Percentiles rank a stretch among this genome's conserved stretches.
phyloP scores from a whole-genome alignment of 2,888 invertebrate species.

The Tridacna crocea region DNA sequence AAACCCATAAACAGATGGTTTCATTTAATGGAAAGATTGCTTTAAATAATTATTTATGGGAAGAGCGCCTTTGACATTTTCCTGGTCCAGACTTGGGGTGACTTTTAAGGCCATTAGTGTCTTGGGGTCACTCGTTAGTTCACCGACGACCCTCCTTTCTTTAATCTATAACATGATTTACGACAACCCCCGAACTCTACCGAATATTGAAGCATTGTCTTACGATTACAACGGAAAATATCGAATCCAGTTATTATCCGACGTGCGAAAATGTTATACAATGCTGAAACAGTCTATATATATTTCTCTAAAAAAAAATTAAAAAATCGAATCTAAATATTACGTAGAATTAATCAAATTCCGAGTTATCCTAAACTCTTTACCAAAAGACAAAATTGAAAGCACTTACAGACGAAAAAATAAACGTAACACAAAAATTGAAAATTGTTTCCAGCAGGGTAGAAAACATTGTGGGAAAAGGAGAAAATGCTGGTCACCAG shows the following conservation, averaged over 20 bases:
- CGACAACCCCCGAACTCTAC: background rate
- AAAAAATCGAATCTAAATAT: too few relatives aligned
- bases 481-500: background rate
- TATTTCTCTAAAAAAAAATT: too few relatives aligned
- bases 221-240: background rate
- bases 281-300: too few relatives aligned
- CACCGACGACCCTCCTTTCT: background rate
- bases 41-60: conserved; percentile 28
- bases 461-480: background rate
- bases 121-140: conserved; percentile 1
- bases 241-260: too few relatives aligned
- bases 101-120: conserved; percentile 17
- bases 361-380: too few relatives aligned
- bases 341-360: too few relatives aligned
- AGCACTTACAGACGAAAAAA: background rate
- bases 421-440: too few relatives aligned
- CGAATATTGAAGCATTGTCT: background rate
- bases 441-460: background rate
- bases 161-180: conserved; percentile 3
- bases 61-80: conserved; percentile 21
- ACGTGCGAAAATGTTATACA: too few relatives aligned
- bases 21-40: conserved; percentile 19
- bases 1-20: conserved; percentile 33
- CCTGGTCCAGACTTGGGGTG: conserved; percentile 5
- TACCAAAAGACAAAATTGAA: too few relatives aligned